A percentile compares a stretch with the other conserved stretches of the same genome.
Conservation (phyloP, 2,888 invertebrate genomes). For the Diploptera punctata region DNA sequence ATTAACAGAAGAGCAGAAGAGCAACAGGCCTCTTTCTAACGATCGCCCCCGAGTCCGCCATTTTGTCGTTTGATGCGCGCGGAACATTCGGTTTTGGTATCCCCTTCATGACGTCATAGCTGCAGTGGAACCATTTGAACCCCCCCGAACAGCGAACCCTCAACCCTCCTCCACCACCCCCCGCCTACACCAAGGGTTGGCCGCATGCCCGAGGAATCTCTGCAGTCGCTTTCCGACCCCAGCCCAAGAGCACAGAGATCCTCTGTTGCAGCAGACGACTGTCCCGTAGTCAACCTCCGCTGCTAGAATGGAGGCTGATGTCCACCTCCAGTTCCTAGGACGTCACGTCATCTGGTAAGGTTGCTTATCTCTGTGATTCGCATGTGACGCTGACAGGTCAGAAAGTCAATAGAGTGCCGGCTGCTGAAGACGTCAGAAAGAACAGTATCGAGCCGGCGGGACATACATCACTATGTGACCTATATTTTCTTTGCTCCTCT, state of each 20-base stretch:
- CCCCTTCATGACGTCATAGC: constrained; percentile 38
- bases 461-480: no score
- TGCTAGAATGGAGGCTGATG: constrained; percentile 34
- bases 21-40: constrained; percentile 23
- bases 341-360: constrained; percentile 11
- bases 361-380: background rate
- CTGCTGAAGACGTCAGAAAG: background rate
- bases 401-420: background rate
- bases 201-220: constrained; percentile 42
- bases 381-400: background rate
- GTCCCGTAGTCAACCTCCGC: background rate
- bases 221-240: constrained; percentile 38
- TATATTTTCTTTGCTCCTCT: no score
- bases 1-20: constrained; percentile 25
- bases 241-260: constrained; percentile 35
- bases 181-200: constrained; percentile 35
- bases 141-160: constrained; percentile 35
- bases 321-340: constrained; percentile 26
- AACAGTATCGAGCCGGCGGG: background rate
- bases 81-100: constrained; percentile 35
- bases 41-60: constrained; percentile 32
- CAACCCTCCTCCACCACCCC: constrained; percentile 31
- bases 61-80: constrained; percentile 36
- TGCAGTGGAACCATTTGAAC: constrained; percentile 43
- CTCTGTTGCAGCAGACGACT: constrained; percentile 33